Percentiles rank a stretch among this genome's conserved stretches.
phyloP scores from a whole-genome alignment of 1,140 invertebrate species.

The Atopsyche davidsoni region DNA sequence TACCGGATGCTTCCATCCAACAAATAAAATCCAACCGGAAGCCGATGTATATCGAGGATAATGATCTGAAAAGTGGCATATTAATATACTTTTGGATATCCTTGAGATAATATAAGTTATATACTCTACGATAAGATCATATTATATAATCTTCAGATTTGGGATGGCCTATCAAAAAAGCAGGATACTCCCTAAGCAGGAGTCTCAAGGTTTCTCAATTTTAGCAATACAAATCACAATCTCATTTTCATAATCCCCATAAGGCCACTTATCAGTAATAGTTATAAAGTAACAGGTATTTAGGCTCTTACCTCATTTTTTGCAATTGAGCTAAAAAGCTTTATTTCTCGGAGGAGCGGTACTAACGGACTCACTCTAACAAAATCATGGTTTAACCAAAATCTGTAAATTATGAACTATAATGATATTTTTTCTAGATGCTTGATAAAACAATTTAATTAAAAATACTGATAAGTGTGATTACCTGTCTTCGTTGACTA shows the following conservation, averaged over 20 bases:
- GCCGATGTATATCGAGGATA: constrained; percentile 57
- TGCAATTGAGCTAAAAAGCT: constrained; percentile 48
- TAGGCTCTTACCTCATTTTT: constrained; percentile 41
- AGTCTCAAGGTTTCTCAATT: no score
- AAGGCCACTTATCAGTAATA: no score
- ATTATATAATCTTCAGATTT: no score
- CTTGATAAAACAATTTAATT: not conserved
- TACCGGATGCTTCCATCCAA: constrained; percentile 34
- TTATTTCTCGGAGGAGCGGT: constrained; percentile 49
- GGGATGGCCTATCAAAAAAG: no score
- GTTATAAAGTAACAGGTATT: no score
- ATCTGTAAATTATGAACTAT: constrained; percentile 38
- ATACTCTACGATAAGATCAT: no score
- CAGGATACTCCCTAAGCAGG: no score
- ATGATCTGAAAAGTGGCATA: constrained; percentile 37
- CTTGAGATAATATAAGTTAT: no score
- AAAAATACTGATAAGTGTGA: not conserved
- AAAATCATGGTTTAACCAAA: constrained; percentile 58
- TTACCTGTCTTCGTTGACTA: constrained; percentile 22
- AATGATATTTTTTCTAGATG: constrained; percentile 5
- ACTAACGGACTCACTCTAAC: constrained; percentile 49
- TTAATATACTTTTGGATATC: not conserved
- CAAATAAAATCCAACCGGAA: constrained; percentile 51
- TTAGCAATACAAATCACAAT: no score
- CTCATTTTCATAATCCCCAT: no score